Evolutionary conservation across 2,797 vertebrate species (phyloP).

Genomic region (Limosa lapponica): DNA sequence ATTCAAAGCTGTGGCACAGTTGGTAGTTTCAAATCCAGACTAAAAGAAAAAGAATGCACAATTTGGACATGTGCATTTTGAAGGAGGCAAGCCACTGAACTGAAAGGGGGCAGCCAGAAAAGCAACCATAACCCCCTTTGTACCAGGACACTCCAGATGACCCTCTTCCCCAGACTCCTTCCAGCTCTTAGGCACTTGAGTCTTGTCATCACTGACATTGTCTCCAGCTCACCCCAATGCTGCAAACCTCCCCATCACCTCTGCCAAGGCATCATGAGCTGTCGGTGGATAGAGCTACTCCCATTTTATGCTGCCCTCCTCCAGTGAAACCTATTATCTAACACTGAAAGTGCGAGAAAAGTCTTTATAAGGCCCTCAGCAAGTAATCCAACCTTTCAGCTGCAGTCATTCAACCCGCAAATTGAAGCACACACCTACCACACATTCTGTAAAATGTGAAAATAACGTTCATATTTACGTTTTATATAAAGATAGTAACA

Average conservation of each 20-base stretch:
- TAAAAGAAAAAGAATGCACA: not conserved
- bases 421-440: not conserved
- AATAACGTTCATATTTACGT: not conserved
- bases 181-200: not conserved
- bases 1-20: not conserved
- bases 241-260: not conserved
- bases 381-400: not conserved
- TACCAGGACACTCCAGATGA: not conserved
- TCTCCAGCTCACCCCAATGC: not conserved
- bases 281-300: not conserved
- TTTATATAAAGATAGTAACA: not conserved
- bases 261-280: not conserved
- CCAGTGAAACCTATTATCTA: not conserved
- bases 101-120: not conserved
- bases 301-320: not conserved
- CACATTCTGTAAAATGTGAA: not conserved
- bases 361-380: not conserved
- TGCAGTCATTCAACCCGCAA: not conserved
- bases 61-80: not conserved
- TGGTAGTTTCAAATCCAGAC: not conserved
- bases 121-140: fast-evolving
- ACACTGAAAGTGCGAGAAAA: not conserved
- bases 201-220: not conserved
- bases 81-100: not conserved
- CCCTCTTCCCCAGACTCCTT: not conserved